Conservation (phyloP, 2,888 invertebrate species). For the Corbicula japonica region DNA sequence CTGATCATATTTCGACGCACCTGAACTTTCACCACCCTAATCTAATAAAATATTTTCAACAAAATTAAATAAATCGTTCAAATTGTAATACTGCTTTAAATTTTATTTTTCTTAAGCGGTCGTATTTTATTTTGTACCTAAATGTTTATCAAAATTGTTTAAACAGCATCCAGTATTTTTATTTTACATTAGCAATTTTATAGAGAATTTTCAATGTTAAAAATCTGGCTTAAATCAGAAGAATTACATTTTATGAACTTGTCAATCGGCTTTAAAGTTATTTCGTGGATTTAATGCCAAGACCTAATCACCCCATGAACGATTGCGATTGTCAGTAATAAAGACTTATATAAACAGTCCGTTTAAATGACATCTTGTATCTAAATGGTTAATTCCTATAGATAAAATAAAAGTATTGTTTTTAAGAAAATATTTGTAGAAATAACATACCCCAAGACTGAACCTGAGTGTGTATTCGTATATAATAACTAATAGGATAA, state of each 20-base stretch:
- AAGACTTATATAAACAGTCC: conserved; percentile 25
- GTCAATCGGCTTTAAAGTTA: conserved; percentile 8
- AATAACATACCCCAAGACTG: conserved; percentile 20
- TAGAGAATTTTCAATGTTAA: conserved; percentile 14
- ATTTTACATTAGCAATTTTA: conserved; percentile 17
- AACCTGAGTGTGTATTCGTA: too few relatives aligned
- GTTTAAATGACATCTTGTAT: conserved; percentile 15
- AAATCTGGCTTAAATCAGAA: conserved; percentile 43
- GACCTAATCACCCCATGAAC: conserved; percentile 10
- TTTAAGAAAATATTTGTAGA: conserved; percentile 24
- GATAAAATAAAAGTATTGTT: conserved; percentile 23
- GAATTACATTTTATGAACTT: conserved; percentile 31
- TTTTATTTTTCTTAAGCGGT: background rate
- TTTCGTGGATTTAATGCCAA: conserved; percentile 9
- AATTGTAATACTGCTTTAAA: conserved; percentile 19
- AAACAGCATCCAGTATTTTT: conserved; percentile 39
- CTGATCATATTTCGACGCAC: too few relatives aligned
- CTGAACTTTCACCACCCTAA: conserved; percentile 36
- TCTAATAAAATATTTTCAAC: conserved; percentile 28
- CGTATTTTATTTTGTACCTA: conserved; percentile 6
- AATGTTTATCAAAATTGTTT: conserved; percentile 40
- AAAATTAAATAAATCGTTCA: conserved; percentile 58
- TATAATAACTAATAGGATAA: too few relatives aligned
- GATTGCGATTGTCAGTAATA: conserved; percentile 8
- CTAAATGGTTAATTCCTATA: background rate